These are phyloP conservation scores for Caenorhabditis doughertyi DNA, from an alignment of 2,888 invertebrate genomes.

Conservation along the genomic window DNA sequence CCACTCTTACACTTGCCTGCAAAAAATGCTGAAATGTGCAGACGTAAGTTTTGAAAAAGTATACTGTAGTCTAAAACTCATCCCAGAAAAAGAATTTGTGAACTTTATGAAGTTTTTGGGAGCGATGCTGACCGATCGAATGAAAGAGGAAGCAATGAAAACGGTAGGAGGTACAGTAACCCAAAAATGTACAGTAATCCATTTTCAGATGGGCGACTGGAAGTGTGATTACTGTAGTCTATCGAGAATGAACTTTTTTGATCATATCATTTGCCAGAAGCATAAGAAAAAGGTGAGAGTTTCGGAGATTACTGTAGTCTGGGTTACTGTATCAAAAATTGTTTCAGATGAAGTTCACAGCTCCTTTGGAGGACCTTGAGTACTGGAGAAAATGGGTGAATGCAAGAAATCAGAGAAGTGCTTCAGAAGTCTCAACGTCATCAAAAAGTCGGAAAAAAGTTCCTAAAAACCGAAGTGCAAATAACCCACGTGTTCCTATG, in stretches of 20 bases:
- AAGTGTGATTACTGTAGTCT: conserved; percentile 9
- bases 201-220: conserved; percentile 6
- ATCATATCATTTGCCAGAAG: neutral
- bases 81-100: too few relatives aligned
- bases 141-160: too few relatives aligned
- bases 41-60: too few relatives aligned
- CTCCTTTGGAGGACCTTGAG: neutral
- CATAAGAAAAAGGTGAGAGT: conserved; percentile 3
- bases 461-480: neutral
- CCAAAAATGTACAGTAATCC: neutral
- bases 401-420: too few relatives aligned
- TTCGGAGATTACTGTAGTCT: too few relatives aligned
- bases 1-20: too few relatives aligned
- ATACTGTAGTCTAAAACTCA: too few relatives aligned
- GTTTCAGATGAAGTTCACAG: conserved; percentile 17
- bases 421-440: neutral
- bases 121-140: too few relatives aligned
- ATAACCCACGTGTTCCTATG: neutral
- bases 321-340: too few relatives aligned
- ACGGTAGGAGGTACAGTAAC: too few relatives aligned
- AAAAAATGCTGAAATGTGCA: too few relatives aligned
- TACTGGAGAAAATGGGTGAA: conserved; percentile 10
- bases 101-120: too few relatives aligned
- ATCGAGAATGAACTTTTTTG: neutral
- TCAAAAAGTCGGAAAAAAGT: neutral